A percentile compares a stretch with the other conserved stretches of the same genome.
Conservation (phyloP, 2,113 vertebrate genomes). For the Maccullochella peelii region DNA sequence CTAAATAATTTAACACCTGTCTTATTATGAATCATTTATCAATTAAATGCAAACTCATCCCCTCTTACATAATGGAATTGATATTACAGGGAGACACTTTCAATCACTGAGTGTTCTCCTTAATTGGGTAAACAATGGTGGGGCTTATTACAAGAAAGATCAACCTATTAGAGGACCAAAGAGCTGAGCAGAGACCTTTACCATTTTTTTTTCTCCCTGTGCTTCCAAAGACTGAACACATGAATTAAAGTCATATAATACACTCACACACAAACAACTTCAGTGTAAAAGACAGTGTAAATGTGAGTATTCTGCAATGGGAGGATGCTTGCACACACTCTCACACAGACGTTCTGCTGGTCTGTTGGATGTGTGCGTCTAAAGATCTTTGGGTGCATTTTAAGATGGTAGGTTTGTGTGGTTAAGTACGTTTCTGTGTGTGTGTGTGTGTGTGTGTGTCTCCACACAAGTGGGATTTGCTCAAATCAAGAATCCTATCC, state of each 20-base stretch:
- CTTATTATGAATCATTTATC: conserved; percentile 66
- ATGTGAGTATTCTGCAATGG: not conserved
- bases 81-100: conserved; percentile 56
- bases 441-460: not conserved
- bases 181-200: not conserved
- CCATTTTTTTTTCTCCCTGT: too few species aligned
- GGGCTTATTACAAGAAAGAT: conserved; percentile 47
- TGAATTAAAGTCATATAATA: not conserved
- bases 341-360: not conserved
- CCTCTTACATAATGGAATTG: conserved; percentile 38
- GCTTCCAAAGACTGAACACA: not conserved
- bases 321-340: not conserved
- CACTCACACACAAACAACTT: not conserved
- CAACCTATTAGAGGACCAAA: conserved; percentile 39
- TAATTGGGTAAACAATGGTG: conserved; percentile 63
- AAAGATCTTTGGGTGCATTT: not conserved
- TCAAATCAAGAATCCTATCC: not conserved
- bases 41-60: conserved; percentile 49
- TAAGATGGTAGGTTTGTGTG: not conserved
- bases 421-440: not conserved
- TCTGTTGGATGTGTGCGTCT: not conserved
- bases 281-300: not conserved
- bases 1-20: conserved; percentile 65
- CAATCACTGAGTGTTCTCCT: conserved; percentile 37
- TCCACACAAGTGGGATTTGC: not conserved